Percentiles rank a stretch among this genome's conserved stretches.
Evolutionary conservation across 2,113 vertebrate genomes (phyloP).

Genomic region (Castor canadensis): DNA sequence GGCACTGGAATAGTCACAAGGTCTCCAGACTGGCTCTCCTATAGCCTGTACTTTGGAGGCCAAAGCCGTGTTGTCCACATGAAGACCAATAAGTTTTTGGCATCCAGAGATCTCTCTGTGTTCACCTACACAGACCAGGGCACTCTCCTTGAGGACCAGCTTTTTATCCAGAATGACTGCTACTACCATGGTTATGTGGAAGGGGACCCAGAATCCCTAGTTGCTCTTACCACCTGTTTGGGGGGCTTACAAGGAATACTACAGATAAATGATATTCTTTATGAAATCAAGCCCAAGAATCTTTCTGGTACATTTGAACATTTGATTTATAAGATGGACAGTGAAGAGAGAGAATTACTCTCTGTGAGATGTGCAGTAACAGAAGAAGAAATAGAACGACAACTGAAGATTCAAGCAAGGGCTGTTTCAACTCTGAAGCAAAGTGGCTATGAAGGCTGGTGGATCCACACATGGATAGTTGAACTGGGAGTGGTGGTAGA

Average conservation of each 20-base stretch:
- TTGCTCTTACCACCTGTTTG: constrained; percentile 66
- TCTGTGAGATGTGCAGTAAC: not conserved
- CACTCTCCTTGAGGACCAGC: constrained; percentile 54
- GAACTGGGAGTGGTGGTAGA: not conserved
- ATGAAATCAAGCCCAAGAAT: constrained; percentile 69
- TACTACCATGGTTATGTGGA: constrained; percentile 75
- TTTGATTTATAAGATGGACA: constrained; percentile 46
- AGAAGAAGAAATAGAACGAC: not conserved
- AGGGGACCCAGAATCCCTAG: constrained; percentile 60
- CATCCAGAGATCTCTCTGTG: constrained; percentile 42
- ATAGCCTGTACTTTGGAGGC: not conserved
- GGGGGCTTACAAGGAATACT: constrained; percentile 55
- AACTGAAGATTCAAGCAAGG: not conserved
- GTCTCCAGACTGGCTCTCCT: not conserved
- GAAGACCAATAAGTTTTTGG: not conserved
- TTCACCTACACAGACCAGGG: constrained; percentile 74
- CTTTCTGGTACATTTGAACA: constrained; percentile 64
- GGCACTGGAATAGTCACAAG: not conserved
- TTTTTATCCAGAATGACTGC: constrained; percentile 70
- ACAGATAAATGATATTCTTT: constrained; percentile 49
- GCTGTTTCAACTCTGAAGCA: not conserved
- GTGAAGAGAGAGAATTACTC: not conserved
- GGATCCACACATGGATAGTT: not conserved
- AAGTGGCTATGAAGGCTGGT: not conserved
- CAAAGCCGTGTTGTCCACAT: not conserved